These are phyloP conservation scores for Apistogramma diplotaenia DNA, from an alignment of 2,113 vertebrate species.

Conservation along the genomic window DNA sequence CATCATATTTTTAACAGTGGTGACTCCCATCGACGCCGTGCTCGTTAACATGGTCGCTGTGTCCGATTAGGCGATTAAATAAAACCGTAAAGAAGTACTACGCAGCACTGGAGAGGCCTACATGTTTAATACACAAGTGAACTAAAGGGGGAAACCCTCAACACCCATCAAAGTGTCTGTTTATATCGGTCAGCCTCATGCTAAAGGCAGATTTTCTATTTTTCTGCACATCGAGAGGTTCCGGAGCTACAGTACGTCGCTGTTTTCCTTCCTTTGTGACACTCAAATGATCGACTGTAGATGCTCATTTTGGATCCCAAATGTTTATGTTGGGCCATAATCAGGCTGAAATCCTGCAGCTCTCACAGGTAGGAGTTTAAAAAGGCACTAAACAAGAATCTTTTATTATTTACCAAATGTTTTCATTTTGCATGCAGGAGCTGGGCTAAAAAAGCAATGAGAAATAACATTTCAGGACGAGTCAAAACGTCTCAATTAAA, in stretches of 20 bases:
- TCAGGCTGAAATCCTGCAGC: not conserved
- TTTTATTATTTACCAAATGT: not conserved
- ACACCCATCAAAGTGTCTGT: too few species aligned
- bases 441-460: not conserved
- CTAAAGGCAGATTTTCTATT: not conserved
- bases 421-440: not conserved
- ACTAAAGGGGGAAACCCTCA: too few species aligned
- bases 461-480: not conserved
- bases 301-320: not conserved
- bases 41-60: fast-evolving
- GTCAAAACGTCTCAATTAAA: not conserved
- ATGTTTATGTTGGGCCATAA: not conserved
- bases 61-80: not conserved
- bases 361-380: too few species aligned
- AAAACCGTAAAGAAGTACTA: not conserved
- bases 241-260: not conserved
- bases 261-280: not conserved
- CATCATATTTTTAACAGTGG: not conserved
- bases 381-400: not conserved
- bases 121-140: too few species aligned
- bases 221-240: not conserved
- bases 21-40: not conserved
- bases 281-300: not conserved
- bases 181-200: not conserved
- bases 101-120: too few species aligned